Evolutionary conservation across 1,140 invertebrate genomes (phyloP), one percentile per base, ranked within the genome.

Genomic region (Psilanteris sp.): DNA sequence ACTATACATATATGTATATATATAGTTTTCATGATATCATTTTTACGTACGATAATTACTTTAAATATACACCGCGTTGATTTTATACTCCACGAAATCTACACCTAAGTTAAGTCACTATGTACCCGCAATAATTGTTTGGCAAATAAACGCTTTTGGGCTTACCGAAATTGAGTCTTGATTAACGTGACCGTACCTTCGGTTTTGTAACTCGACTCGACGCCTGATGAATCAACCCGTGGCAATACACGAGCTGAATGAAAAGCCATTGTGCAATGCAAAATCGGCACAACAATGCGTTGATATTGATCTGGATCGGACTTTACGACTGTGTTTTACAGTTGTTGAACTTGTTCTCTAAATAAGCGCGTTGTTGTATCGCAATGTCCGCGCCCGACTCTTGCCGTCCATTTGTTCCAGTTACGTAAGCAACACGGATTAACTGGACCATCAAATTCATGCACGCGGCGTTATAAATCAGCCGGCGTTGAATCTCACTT

Each of bases 371-470:
- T 20, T 22, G 16, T 62, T 50, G 10, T 50, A 62, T 41, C 26
- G 44, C 44, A 62, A 62, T 41, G 44, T 41, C 16, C 22, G 26
- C 24, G 43, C 24, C 16, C 44, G 15, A n/a, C 10, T 7, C 9
- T 36, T 26, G 8, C 24, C 6, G 14, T 16, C 15, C 20, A 36
- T 22, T 46, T 61, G 39, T 44, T 41, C 1, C 55, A 46, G 27
- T 61, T 61, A 61, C 20, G 46, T 61, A 61, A 61, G 36, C 24
- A 39, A 8, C 34, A 27, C 20, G 22, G 26, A 46, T 46, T 34
- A 61, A 61, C 31, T 61, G 41, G 55, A 61, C 41, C 55, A 61
- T 61, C 55, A 61, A 61, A 61, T 61, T 46, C 46, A 61, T 46
- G 55, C 41, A 46, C 22, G 16, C 24, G 6, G 16, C 9, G 43